Conservation (phyloP, 53 echinoderm and acorn worm species). For the Mesocentrotus franciscanus region DNA sequence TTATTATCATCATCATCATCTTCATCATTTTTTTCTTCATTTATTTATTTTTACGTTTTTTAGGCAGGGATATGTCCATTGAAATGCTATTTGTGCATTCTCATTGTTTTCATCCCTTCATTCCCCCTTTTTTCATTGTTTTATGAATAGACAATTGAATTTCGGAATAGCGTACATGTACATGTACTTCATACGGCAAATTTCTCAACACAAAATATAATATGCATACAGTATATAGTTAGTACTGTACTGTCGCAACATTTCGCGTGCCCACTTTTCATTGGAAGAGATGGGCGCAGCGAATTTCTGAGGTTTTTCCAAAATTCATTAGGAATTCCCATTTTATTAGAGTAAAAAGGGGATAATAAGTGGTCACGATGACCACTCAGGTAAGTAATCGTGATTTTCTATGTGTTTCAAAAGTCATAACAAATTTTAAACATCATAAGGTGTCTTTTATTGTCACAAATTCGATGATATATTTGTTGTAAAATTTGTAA, state of each 20-base stretch:
- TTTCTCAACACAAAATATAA: no score
- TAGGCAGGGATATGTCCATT: no score
- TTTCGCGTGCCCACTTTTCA: neutral
- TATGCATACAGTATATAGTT: no score
- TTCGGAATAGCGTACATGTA: no score
- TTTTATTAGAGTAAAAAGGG: constrained; percentile 15
- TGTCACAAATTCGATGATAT: neutral
- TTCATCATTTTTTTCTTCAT: no score
- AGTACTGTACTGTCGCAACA: neutral
- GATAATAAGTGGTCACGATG: constrained; percentile 45
- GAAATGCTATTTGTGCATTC: no score
- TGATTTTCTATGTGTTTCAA: neutral
- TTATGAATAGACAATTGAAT: no score
- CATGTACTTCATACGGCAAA: no score
- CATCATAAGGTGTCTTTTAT: neutral
- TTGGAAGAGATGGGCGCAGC: neutral
- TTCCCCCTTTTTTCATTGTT: no score
- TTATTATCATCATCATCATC: no score
- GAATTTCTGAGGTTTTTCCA: neutral
- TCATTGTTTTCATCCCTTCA: no score
- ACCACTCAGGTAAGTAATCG: constrained; percentile 50
- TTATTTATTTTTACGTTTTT: no score
- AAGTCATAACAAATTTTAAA: neutral
- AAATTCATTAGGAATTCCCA: constrained; percentile 13
- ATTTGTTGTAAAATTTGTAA: constrained; percentile 3